Conservation (phyloP, 1,140 invertebrate genomes). For the Drosophila trapezifrons region DNA sequence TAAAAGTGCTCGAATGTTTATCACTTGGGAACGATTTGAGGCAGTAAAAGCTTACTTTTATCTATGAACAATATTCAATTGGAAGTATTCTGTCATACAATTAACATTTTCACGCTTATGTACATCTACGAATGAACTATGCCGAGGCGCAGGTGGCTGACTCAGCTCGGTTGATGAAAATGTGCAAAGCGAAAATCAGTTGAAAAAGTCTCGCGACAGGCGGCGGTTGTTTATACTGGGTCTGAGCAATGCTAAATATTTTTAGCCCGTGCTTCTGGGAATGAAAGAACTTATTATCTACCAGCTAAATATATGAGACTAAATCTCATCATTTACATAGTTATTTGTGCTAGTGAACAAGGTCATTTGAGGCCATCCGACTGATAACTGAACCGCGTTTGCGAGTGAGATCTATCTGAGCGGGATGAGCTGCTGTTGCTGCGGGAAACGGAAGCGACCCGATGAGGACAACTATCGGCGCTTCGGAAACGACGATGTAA, state of each 20-base stretch:
- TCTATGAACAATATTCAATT: conserved; percentile 6
- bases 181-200: conserved; percentile 50
- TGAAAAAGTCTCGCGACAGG: conserved; percentile 39
- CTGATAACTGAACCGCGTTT: conserved; percentile 4
- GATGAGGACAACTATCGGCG: conserved; percentile 23
- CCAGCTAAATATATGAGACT: neutral
- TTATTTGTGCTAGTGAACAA: conserved; percentile 6
- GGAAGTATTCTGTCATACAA: conserved; percentile 16
- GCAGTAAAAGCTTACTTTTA: conserved; percentile 15
- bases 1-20: neutral
- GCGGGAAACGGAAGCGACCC: conserved; percentile 40
- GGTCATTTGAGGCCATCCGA: neutral
- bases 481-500: conserved; percentile 44
- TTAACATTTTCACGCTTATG: conserved; percentile 11
- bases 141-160: conserved; percentile 14
- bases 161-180: conserved; percentile 19
- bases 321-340: neutral
- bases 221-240: conserved; percentile 31
- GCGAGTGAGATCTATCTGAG: neutral
- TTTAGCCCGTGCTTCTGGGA: conserved; percentile 22
- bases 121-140: neutral
- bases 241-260: conserved; percentile 19
- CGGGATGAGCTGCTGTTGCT: conserved; percentile 53
- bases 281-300: conserved; percentile 2
- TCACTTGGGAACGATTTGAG: neutral